These are phyloP conservation scores for Drosophila bifasciata DNA, from an alignment of 1,140 invertebrate species.

Conservation along the genomic window DNA sequence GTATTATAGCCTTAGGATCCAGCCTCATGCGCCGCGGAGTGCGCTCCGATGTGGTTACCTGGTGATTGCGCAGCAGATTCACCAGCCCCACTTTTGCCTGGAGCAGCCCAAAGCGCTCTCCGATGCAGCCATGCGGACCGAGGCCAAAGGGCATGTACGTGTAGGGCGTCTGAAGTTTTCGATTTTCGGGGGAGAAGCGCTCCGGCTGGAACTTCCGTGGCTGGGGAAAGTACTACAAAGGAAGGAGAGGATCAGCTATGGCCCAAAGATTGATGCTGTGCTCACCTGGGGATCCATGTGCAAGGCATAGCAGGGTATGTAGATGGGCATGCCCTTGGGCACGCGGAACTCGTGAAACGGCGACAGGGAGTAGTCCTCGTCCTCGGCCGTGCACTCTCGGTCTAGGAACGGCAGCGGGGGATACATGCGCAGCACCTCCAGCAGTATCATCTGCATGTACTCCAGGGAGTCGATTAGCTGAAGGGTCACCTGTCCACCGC, in stretches of 20 bases:
- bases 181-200: slow-evolving; percentile 85
- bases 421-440: slow-evolving; percentile 86
- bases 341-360: slow-evolving; percentile 64
- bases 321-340: slow-evolving; percentile 73
- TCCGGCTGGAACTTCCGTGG: slow-evolving; percentile 88
- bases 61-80: slow-evolving; percentile 71
- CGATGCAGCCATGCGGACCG: slow-evolving; percentile 91
- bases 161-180: slow-evolving; percentile 84
- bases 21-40: slow-evolving; percentile 66
- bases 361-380: slow-evolving; percentile 47
- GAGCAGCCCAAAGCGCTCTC: slow-evolving; percentile 84
- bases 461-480: slow-evolving; percentile 82
- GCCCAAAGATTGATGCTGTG: background rate
- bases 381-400: slow-evolving; percentile 80
- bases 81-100: slow-evolving; percentile 76
- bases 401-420: slow-evolving; percentile 86
- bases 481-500: slow-evolving; percentile 82
- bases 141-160: slow-evolving; percentile 92
- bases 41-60: slow-evolving; percentile 57
- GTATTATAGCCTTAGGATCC: slow-evolving; percentile 69
- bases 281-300: slow-evolving; percentile 77
- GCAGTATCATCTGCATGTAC: slow-evolving; percentile 84
- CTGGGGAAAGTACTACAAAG: slow-evolving; percentile 86
- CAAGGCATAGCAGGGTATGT: slow-evolving; percentile 72
- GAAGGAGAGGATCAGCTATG: too few relatives aligned